Base-by-base conservation (phyloP, 1,140 invertebrate genomes). In the Laodelphax striatellus region DNA sequence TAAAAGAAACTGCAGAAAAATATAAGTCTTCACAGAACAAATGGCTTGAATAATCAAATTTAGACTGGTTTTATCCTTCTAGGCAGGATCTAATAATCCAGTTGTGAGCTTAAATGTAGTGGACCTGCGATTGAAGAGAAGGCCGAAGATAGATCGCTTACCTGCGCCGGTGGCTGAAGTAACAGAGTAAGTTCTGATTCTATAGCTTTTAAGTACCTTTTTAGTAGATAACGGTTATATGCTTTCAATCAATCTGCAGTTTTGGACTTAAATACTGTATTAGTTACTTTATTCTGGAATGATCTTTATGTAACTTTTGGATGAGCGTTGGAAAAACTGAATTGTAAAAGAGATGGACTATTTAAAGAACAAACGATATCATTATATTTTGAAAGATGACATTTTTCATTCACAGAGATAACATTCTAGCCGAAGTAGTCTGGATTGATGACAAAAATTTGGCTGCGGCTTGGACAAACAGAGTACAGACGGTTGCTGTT, bases 11-110 rank as follows among this genome's bases (percentile, higher is more conserved):
- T 28, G 6, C 6, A 28, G 24, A 28, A 28, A 28, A 28, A 28
- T 28, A 28, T 28, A n/a, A n/a, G n/a, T 28, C 24, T 28, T 28
- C 24, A 4, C n/a, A n/a, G n/a, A 28, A 28, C 24, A 28, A 28
- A 28, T n/a, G 24, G 2, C 24, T 28, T 4, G 4, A 38, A 8
- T 38, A 38, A 11, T 38, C 2, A 3, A 11, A 38, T 38, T 38
- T 13, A 31, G 11, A 38, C 4, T 24, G 13, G 5, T 52, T 31
- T 52, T 42, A 50, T 61, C 58, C 60, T 77, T 77, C 53, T 69
- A 89, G 86, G 79, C 83, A 65, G 89, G 90, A 43, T 82, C 82
- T 43, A 76, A 72, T 14, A 93, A 93, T 76, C 90, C 90, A 1
- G 73, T 72, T 0, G 87, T 89, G 0, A 78, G 77, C 62, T 70